A percentile compares a stretch with the other conserved stretches of the same genome.
Conservation (phyloP, 2,113 vertebrate species). For the Toxotes jaculatrix region DNA sequence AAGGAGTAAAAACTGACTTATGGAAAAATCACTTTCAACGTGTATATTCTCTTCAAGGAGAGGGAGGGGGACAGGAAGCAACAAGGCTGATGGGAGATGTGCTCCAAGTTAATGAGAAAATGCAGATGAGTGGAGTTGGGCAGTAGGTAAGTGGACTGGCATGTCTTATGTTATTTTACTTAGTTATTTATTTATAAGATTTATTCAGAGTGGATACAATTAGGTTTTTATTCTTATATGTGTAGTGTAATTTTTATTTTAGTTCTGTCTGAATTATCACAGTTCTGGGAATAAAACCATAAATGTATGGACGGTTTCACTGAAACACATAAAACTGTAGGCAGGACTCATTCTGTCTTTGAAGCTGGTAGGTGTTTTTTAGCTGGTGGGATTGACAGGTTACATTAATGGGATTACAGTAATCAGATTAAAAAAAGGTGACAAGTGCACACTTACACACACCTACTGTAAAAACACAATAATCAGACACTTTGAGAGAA, state of each 20-base stretch:
- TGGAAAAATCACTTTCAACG: conserved; percentile 33
- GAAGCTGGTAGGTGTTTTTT: neutral
- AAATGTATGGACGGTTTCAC: neutral
- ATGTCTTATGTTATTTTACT: neutral
- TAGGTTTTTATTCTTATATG: no score
- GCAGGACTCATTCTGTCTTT: neutral
- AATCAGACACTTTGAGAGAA: neutral
- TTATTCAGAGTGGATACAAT: no score
- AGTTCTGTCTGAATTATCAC: neutral
- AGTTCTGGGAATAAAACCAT: neutral
- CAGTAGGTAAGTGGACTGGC: neutral
- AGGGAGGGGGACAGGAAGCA: conserved; percentile 38
- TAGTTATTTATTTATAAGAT: neutral
- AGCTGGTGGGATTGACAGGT: neutral
- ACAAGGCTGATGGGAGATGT: conserved; percentile 49
- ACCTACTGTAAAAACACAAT: neutral
- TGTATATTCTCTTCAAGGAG: conserved; percentile 21
- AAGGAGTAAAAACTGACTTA: neutral
- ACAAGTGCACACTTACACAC: conserved; percentile 12
- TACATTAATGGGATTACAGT: conserved; percentile 22
- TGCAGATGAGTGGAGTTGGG: conserved; percentile 29
- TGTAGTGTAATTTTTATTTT: neutral
- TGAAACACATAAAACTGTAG: neutral
- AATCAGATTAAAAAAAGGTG: conserved; percentile 19
- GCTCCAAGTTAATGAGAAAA: conserved; percentile 28